Evolutionary conservation across 64 coral and sea anemone species (phyloP).

Genomic region (Stichodactyla mertensii): DNA sequence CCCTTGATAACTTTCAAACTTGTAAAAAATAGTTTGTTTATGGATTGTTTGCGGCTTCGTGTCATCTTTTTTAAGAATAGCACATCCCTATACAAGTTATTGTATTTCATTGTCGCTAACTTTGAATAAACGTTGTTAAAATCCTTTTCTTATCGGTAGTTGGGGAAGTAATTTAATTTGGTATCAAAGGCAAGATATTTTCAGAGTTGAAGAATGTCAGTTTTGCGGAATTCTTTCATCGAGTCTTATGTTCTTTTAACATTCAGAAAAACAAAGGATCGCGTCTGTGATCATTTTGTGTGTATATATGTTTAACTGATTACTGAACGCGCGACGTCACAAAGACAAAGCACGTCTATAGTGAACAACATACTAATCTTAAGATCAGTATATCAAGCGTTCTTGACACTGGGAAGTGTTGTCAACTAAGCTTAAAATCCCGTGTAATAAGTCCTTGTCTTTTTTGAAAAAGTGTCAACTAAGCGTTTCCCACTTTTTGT

Average conservation of each 20-base stretch:
- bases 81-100: background rate
- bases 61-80: background rate
- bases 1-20: no score
- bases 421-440: no score
- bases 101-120: background rate
- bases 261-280: background rate
- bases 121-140: background rate
- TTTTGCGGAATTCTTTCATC: background rate
- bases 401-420: no score
- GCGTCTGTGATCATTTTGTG: background rate
- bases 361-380: no score
- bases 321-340: background rate
- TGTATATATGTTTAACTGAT: background rate
- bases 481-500: no score
- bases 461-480: no score
- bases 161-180: background rate
- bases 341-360: background rate
- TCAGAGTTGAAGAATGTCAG: background rate
- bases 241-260: background rate
- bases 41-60: no score
- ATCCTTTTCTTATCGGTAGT: background rate
- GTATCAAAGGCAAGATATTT: background rate
- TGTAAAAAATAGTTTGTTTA: no score
- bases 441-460: no score
- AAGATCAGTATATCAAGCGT: no score